phyloP scores from a whole-genome alignment of 2,113 vertebrate genomes.

The Rissa tridactyla region DNA sequence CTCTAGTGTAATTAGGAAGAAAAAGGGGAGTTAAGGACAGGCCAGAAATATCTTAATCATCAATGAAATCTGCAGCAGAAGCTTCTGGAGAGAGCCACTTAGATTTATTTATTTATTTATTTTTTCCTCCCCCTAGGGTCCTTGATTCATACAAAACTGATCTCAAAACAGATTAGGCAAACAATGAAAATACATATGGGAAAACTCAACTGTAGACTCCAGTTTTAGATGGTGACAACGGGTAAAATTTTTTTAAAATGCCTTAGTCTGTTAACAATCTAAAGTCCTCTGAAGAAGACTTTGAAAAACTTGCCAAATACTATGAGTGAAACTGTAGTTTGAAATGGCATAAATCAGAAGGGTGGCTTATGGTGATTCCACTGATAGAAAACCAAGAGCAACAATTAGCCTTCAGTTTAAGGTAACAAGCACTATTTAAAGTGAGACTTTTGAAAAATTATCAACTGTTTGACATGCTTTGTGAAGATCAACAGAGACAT shows the following conservation, averaged over 20 bases:
- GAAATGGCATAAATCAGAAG: not conserved
- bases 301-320: not conserved
- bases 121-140: not conserved
- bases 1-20: not conserved
- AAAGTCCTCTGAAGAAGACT: not conserved
- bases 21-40: constrained; percentile 45
- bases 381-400: not conserved
- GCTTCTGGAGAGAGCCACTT: constrained; percentile 15
- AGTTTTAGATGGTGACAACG: constrained; percentile 25
- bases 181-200: constrained; percentile 40
- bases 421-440: not conserved
- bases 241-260: not conserved
- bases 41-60: constrained; percentile 29
- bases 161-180: constrained; percentile 43
- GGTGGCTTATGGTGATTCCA: not conserved
- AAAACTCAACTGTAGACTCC: constrained; percentile 7
- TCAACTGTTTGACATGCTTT: not conserved
- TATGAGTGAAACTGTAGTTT: not conserved
- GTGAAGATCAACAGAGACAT: constrained; percentile 18
- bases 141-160: not conserved
- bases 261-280: not conserved
- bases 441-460: not conserved
- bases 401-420: not conserved
- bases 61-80: constrained; percentile 38
- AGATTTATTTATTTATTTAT: not conserved